These are phyloP conservation scores for Lamprotornis superbus DNA, from an alignment of 2,113 vertebrate species.

Conservation along the genomic window DNA sequence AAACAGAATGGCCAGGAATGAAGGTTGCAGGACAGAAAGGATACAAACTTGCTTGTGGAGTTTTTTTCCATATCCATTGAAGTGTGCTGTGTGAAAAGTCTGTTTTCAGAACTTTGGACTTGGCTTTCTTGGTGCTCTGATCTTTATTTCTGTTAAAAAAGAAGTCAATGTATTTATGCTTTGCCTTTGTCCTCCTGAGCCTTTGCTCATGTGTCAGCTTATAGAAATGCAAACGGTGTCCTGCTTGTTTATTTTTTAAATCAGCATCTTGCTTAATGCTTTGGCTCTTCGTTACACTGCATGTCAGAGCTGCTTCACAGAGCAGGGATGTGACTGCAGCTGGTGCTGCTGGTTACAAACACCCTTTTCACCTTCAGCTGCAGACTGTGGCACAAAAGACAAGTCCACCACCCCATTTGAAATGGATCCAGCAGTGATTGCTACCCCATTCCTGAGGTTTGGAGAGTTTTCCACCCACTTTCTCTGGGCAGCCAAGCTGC, in stretches of 20 bases:
- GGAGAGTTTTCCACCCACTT: background rate
- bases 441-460: fast-evolving
- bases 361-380: background rate
- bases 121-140: background rate
- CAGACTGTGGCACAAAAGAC: background rate
- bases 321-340: background rate
- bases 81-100: background rate
- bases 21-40: background rate
- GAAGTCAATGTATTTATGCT: background rate
- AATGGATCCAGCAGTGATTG: background rate
- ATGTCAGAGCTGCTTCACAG: background rate
- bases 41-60: background rate
- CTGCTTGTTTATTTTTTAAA: background rate
- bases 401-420: background rate
- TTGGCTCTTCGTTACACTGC: background rate
- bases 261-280: background rate
- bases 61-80: background rate
- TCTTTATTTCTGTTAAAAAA: background rate
- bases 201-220: background rate
- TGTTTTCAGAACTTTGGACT: background rate
- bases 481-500: background rate
- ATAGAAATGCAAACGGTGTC: background rate
- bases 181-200: background rate
- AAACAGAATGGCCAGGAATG: background rate
- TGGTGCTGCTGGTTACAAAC: background rate